Evolutionary conservation across 2,888 invertebrate species (phyloP), one percentile per base, ranked within the genome.

Genomic region (Oscheius onirici): DNA sequence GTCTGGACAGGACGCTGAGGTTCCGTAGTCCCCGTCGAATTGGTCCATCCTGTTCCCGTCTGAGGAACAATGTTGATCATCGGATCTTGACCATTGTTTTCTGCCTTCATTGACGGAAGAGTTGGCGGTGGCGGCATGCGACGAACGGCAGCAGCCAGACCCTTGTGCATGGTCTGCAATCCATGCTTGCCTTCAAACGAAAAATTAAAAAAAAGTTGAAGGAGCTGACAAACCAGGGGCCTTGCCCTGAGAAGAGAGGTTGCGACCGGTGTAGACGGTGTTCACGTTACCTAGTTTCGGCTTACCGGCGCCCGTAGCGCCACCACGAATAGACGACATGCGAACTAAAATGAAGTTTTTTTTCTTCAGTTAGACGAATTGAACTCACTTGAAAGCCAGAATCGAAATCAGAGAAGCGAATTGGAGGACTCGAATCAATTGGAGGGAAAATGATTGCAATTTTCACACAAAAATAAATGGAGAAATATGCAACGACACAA

Each of bases 141-240:
- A 91, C 97, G 93, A 89, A 88, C 87, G 66, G 95, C 94, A 10
- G 15, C 20, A 90, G 93, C 94, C 90, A 94, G 94, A 91, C 97
- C 94, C 92, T 97, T 97, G 91, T 97, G 97, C 93, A 99, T 93
- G 91, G 93, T 93, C 93, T 97, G 97, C 93, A 97, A 94, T 71
- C 83, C 83, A 92, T 97, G 97, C 95, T 97, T 95, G 89, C 96
- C 76, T 44, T 17, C 28, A 73, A 69, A 34, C 5, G 51, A 46
- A 24, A 11, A 3, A 28, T 26, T 11, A n/a, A 15, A 17, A 20
- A 13, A 43, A 49, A n/a, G 34, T 46, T 13, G 11, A 28, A 44
- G 26, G 34, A 63, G 40, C 73, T 78, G 63, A n/a, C n/a, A n/a
- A 22, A 84, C 84, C 83, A 28, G 70, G 60, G 66, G 80, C 79